Conservation (phyloP, 1,140 invertebrate genomes). For the Brachionus paranguensis region DNA sequence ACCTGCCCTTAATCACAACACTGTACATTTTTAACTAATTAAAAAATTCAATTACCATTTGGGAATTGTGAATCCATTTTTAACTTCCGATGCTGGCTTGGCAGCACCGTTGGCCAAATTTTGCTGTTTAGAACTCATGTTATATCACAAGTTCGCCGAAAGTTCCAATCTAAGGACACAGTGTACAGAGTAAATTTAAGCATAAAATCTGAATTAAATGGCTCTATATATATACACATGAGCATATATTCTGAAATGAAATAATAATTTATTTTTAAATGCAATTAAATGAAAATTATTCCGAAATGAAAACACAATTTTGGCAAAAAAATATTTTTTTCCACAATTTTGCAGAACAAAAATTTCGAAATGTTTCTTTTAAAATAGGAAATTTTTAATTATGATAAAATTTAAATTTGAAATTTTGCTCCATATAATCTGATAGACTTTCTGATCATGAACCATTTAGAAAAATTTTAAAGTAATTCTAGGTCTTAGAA, state of each 20-base stretch:
- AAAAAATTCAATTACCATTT: neutral
- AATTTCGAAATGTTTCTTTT: neutral
- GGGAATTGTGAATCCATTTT: neutral
- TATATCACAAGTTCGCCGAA: neutral
- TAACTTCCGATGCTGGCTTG: neutral
- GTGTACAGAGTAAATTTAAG: neutral
- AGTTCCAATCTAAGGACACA: neutral
- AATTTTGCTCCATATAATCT: neutral
- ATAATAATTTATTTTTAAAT: neutral
- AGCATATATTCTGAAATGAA: neutral
- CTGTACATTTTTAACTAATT: no score
- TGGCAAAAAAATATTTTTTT: neutral
- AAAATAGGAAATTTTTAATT: neutral
- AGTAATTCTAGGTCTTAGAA: neutral
- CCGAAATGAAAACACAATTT: neutral
- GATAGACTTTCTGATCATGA: no score
- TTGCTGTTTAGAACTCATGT: neutral
- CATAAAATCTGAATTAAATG: neutral
- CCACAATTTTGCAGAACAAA: neutral
- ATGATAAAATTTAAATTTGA: neutral
- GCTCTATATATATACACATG: neutral
- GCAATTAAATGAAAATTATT: neutral
- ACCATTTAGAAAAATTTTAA: neutral
- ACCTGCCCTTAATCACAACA: conserved; percentile 61
- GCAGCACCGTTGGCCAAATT: neutral